Base-by-base conservation (phyloP, 2,888 invertebrate genomes). In the Agonopterix subpropinquella region DNA sequence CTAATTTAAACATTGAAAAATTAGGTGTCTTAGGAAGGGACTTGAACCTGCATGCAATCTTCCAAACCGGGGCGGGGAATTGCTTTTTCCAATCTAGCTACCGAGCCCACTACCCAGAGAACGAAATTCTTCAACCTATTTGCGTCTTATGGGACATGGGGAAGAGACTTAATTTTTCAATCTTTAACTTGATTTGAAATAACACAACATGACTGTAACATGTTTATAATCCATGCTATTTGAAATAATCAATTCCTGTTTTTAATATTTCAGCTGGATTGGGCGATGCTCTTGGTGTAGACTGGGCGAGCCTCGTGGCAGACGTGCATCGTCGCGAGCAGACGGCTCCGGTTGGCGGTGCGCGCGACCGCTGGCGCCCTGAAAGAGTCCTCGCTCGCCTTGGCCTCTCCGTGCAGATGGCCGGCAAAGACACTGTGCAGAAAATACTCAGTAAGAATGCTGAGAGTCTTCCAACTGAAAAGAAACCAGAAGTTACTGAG, bases 241-340 rank as follows among this genome's bases (percentile, higher is more conserved):
- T n/a, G n/a, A n/a, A n/a, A n/a, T n/a, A 39, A 37, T 37, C 1
- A 39, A 4, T n/a, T n/a, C n/a, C 9, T 39, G 3, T 39, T n/a
- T 8, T 39, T 28, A 28, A 28, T 18, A 18, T 64, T 70, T 11
- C 53, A 87, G 87, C 85, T 81, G 92, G 94, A 37, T 91, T 97
- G 54, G 96, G 96, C 4, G 97, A 97, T 79, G 96, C 96, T n/a
- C 82, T 98, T 35, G 97, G 97, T n/a, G 97, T 98, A 1, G 97
- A 98, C 79, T 97, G 97, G 97, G 94, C 96, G 9, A 96, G 96
- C 71, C 88, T 98, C 44, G 94, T 96, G 0, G 94, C 94, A 2
- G 95, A 96, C 77, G 94, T 94, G 4, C 90, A 91, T 37, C 77
- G 88, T 9, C 80, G 88, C 3, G 87, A 85, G 57, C 90, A 89